phyloP scores from a whole-genome alignment of 2,797 vertebrate genomes.

The Labroides dimidiatus region DNA sequence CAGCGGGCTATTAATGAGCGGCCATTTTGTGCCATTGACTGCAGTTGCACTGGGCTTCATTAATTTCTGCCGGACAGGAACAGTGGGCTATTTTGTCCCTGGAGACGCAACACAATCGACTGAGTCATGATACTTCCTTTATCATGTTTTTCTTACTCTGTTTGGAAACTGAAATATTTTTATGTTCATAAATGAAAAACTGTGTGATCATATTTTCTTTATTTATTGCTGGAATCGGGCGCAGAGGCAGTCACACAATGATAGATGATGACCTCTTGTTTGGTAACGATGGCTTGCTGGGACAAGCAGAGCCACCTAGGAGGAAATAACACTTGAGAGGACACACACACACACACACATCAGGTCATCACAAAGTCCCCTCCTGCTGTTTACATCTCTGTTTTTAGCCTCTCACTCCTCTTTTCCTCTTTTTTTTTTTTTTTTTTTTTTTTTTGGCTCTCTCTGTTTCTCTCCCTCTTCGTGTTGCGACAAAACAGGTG shows the following conservation, averaged over 20 bases:
- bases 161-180: neutral
- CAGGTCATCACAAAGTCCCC: conserved; percentile 87
- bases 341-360: conserved; percentile 60
- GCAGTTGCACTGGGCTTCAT: conserved; percentile 81
- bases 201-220: conserved; percentile 70
- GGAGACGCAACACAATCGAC: conserved; percentile 47
- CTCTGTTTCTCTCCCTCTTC: conserved; percentile 19
- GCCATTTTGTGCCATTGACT: conserved; percentile 82
- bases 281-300: conserved; percentile 80
- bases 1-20: conserved; percentile 81
- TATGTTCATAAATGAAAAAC: neutral
- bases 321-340: conserved; percentile 80
- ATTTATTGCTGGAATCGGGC: conserved; percentile 54
- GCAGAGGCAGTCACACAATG: conserved; percentile 62
- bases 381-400: conserved; percentile 67
- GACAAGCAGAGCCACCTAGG: conserved; percentile 83
- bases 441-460: too few relatives aligned
- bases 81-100: conserved; percentile 39
- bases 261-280: conserved; percentile 86
- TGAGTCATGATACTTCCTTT: conserved; percentile 23
- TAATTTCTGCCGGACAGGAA: conserved; percentile 69
- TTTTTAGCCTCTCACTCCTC: conserved; percentile 31
- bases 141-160: neutral
- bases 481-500: conserved; percentile 66
- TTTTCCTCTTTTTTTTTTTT: too few relatives aligned